Percentiles rank a stretch among this genome's conserved stretches.
These are phyloP conservation scores for Columba janthina DNA, from an alignment of 2,113 vertebrate species.

Conservation along the genomic window DNA sequence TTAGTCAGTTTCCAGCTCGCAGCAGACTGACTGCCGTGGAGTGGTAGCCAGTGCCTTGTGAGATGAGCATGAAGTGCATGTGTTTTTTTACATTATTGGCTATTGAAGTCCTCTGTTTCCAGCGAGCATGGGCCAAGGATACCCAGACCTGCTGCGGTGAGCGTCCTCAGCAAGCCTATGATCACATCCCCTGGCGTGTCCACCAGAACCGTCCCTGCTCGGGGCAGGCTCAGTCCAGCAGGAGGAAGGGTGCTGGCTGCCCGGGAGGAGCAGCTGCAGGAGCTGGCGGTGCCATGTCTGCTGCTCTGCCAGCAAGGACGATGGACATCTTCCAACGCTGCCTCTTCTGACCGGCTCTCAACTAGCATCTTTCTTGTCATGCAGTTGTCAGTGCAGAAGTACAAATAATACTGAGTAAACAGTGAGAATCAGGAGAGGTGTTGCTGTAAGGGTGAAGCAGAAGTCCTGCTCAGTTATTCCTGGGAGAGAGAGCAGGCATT, in stretches of 20 bases:
- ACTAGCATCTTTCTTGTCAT: neutral
- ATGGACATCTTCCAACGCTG: rapidly evolving
- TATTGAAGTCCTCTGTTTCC: neutral
- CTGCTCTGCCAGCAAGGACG: neutral
- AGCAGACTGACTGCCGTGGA: neutral
- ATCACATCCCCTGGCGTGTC: neutral
- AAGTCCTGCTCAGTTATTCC: neutral
- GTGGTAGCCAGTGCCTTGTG: neutral
- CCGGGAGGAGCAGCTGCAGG: neutral
- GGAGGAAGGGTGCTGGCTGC: too few species aligned
- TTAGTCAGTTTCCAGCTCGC: neutral
- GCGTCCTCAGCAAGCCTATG: rapidly evolving
- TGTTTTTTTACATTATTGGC: rapidly evolving
- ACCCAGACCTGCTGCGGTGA: neutral
- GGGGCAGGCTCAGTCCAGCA: neutral
- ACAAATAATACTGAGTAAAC: neutral
- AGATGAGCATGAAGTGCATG: neutral
- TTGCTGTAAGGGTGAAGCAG: neutral
- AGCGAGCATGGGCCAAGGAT: neutral
- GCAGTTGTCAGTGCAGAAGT: neutral
- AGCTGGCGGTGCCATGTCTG: neutral
- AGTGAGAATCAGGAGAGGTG: neutral
- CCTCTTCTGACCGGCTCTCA: neutral
- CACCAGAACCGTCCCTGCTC: neutral
- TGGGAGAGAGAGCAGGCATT: neutral